Evolutionary conservation across 2,797 vertebrate genomes (phyloP).

Genomic region (Ciconia nigra): DNA sequence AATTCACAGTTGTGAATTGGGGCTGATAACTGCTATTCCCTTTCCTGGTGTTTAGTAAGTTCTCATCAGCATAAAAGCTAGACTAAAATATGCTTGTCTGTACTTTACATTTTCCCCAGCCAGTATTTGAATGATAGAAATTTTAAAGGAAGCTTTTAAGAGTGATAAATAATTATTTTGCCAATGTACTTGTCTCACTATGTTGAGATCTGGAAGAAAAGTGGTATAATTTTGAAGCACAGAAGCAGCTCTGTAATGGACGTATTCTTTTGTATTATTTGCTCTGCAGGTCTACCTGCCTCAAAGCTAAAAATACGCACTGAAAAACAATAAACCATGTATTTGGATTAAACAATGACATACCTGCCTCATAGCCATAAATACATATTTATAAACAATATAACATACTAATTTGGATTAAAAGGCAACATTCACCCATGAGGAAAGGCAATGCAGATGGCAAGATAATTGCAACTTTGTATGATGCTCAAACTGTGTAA

Average conservation of each 20-base stretch:
- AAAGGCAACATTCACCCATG: background rate
- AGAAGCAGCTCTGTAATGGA: background rate
- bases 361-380: background rate
- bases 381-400: slow-evolving; percentile 25
- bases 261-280: background rate
- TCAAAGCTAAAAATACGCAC: background rate
- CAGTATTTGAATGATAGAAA: slow-evolving; percentile 28
- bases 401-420: slow-evolving; percentile 27
- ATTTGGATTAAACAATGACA: slow-evolving; percentile 29
- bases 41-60: slow-evolving; percentile 21
- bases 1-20: background rate
- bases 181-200: background rate
- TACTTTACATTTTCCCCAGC: slow-evolving; percentile 31
- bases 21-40: background rate
- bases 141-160: slow-evolving; percentile 59
- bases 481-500: background rate
- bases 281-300: background rate
- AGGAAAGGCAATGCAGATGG: slow-evolving; percentile 26
- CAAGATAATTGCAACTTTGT: slow-evolving; percentile 19
- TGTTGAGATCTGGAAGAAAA: background rate
- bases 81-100: slow-evolving; percentile 28
- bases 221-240: background rate
- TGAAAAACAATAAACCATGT: slow-evolving; percentile 1
- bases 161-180: slow-evolving; percentile 62
- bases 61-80: slow-evolving; percentile 15